phyloP scores from a whole-genome alignment of 1,140 invertebrate genomes.

The Artemia franciscana region DNA sequence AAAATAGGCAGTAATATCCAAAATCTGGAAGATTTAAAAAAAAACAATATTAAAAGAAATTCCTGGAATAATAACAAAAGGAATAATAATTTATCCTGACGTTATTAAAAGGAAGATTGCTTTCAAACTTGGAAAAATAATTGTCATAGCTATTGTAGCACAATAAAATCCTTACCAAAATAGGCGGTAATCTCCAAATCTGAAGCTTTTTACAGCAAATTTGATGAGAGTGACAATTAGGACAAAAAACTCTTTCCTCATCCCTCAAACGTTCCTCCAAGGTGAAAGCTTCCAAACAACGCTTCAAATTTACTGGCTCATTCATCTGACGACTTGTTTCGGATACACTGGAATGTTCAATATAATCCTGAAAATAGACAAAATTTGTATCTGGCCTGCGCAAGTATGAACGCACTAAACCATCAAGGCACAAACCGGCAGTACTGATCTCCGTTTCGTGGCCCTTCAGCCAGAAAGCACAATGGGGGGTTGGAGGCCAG shows the following conservation, averaged over 20 bases:
- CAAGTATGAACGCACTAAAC: too few relatives aligned
- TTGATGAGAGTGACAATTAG: constrained; percentile 50
- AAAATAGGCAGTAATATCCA: too few relatives aligned
- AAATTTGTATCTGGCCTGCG: too few relatives aligned
- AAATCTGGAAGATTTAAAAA: too few relatives aligned
- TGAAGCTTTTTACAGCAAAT: constrained; percentile 66
- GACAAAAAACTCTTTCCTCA: constrained; percentile 61
- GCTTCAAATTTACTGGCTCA: constrained; percentile 50
- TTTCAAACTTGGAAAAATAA: too few relatives aligned
- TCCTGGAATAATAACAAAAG: constrained; percentile 4
- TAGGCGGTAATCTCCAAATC: constrained; percentile 64
- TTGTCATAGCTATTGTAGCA: too few relatives aligned
- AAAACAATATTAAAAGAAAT: constrained; percentile 5
- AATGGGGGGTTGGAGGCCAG: too few relatives aligned
- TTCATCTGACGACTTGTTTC: constrained; percentile 37
- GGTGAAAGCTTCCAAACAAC: constrained; percentile 59
- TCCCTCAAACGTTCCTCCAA: constrained; percentile 46
- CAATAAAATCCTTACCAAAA: constrained; percentile 57
- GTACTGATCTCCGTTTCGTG: too few relatives aligned
- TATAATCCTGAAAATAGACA: constrained; percentile 36
- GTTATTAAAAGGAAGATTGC: too few relatives aligned
- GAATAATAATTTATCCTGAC: too few relatives aligned
- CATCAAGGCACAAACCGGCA: too few relatives aligned
- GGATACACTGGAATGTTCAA: constrained; percentile 43
- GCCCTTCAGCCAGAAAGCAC: too few relatives aligned